Percentiles rank a stretch among this genome's conserved stretches.
Evolutionary conservation across 2,797 vertebrate genomes (phyloP).

Genomic region (Rhyacichthys aspro): DNA sequence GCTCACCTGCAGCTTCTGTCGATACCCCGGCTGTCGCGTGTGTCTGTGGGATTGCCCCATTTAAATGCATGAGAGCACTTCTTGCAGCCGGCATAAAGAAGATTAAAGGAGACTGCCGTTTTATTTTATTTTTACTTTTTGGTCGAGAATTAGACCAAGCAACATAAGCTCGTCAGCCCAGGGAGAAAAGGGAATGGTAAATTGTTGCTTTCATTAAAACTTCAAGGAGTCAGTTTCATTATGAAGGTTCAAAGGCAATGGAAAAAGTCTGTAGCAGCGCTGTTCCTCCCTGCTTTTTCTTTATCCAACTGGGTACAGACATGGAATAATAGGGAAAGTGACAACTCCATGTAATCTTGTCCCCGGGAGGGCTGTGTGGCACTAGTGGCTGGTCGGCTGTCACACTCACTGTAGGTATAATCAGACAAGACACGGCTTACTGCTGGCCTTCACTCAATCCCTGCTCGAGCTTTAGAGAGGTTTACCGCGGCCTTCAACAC

Average conservation of each 20-base stretch:
- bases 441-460: constrained; percentile 34
- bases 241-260: constrained; percentile 74
- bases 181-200: constrained; percentile 69
- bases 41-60: constrained; percentile 66
- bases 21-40: constrained; percentile 50
- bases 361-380: constrained; percentile 32
- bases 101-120: constrained; percentile 72
- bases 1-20: constrained; percentile 56
- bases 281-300: constrained; percentile 19
- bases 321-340: constrained; percentile 50
- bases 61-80: constrained; percentile 79
- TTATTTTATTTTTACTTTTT: constrained; percentile 42
- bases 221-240: constrained; percentile 78
- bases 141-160: constrained; percentile 43
- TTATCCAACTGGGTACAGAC: constrained; percentile 18
- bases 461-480: constrained; percentile 10
- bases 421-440: constrained; percentile 41
- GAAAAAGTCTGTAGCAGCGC: constrained; percentile 45
- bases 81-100: constrained; percentile 62
- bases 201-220: constrained; percentile 82
- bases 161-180: constrained; percentile 53
- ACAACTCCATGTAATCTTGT: constrained; percentile 42
- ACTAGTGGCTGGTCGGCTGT: constrained; percentile 16
- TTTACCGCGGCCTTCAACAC: constrained; percentile 16
- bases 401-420: constrained; percentile 34